Evolutionary conservation across 2,888 invertebrate genomes (phyloP).

Genomic region (Spisula subtruncata): DNA sequence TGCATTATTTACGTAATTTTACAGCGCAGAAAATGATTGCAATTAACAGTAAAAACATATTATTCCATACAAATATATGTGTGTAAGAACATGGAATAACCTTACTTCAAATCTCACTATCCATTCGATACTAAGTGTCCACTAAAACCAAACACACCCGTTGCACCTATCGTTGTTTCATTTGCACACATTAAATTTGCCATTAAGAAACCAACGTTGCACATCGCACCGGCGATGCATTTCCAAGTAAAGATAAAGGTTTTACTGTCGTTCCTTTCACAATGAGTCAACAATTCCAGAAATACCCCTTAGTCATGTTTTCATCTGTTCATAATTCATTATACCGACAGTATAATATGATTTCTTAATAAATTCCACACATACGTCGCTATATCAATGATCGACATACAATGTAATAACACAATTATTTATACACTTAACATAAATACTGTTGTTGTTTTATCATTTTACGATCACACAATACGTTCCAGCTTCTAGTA

Average conservation of each 20-base stretch:
- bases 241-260: no score
- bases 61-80: no score
- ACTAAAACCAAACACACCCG: background rate
- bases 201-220: background rate
- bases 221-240: background rate
- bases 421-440: constrained; percentile 1
- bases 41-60: no score
- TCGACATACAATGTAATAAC: background rate
- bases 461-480: background rate
- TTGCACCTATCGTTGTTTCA: background rate
- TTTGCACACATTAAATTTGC: background rate
- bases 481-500: background rate
- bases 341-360: background rate
- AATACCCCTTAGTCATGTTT: background rate
- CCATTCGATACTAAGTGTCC: background rate
- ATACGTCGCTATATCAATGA: background rate
- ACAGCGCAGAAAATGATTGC: no score
- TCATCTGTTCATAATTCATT: background rate
- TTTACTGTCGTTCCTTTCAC: background rate
- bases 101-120: background rate
- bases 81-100: no score
- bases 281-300: background rate
- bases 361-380: background rate
- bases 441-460: background rate
- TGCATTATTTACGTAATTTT: no score